Conservation (phyloP, 2,888 invertebrate genomes). For the Eristalinus aeneus region DNA sequence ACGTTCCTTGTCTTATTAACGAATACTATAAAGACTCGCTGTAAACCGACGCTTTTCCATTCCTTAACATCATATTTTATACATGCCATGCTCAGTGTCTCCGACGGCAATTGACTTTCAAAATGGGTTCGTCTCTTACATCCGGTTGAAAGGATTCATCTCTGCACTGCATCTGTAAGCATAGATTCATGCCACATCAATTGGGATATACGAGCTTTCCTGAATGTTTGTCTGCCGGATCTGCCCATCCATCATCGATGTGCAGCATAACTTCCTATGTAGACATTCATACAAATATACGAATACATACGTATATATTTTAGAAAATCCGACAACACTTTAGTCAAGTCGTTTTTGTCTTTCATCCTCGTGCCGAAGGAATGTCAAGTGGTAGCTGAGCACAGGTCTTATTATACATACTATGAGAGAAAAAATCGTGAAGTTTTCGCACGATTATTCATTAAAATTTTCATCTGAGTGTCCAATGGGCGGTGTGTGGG, state of each 20-base stretch:
- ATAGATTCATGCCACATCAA: conserved; percentile 34
- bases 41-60: conserved; percentile 24
- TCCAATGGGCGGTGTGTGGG: conserved; percentile 16
- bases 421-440: conserved; percentile 22
- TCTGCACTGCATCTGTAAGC: not conserved
- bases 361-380: conserved; percentile 25
- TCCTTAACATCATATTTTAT: conserved; percentile 20
- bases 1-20: conserved; percentile 47
- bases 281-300: not conserved
- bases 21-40: conserved; percentile 19
- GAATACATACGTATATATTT: not conserved
- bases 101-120: conserved; percentile 59
- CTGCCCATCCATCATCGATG: conserved; percentile 63
- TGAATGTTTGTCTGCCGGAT: conserved; percentile 43
- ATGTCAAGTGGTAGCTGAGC: conserved; percentile 39
- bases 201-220: not conserved
- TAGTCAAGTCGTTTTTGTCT: conserved; percentile 48
- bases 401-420: conserved; percentile 18
- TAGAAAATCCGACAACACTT: not conserved
- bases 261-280: not conserved
- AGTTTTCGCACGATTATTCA: conserved; percentile 58
- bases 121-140: conserved; percentile 57
- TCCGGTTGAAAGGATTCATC: conserved; percentile 34
- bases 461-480: conserved; percentile 40
- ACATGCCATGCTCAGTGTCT: conserved; percentile 9